Base-by-base conservation (phyloP, 2,888 invertebrate genomes). In the Asteroscopus sphinx region DNA sequence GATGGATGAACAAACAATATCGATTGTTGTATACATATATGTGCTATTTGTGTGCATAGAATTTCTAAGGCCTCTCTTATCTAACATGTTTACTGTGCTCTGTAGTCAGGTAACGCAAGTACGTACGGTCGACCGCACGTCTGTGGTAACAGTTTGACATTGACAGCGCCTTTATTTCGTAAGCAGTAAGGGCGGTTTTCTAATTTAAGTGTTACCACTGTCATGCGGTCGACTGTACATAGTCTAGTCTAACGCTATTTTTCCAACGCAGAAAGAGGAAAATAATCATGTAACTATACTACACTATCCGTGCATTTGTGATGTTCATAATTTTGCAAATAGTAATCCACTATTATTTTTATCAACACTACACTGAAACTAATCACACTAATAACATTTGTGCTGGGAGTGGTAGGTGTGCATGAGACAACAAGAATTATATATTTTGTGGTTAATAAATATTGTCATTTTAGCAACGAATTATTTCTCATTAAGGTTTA, bases 41-140 rank as follows among this genome's bases (percentile, higher is more conserved):
- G n/a, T 32, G 7, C 12, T 9, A 3, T 11, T 30, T 30, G 30
- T 2, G 1, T 13, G 7, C 12, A 32, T 12, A 32, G n/a, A 3
- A 30, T 21, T 32, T 32, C 12, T 32, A 32, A 28, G 25, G 49
- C 44, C 26, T 48, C 53, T 66, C 26, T 66, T 70, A 70, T 66
- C 55, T 54, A 30, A 28, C 26, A 11, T 46, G 60, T 56, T 58
- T 47, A 57, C 28, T 13, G 37, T 32, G 36, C 21, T 42, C 12
- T 36, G 16, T 28, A 3, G 32, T 11, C 15, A 69, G 4, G 46
- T n/a, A n/a, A n/a, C n/a, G n/a, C n/a, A n/a, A n/a, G n/a, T n/a
- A n/a, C n/a, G n/a, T n/a, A n/a, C n/a, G n/a, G n/a, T n/a, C n/a
- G n/a, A n/a, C n/a, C n/a, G n/a, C n/a, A n/a, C n/a, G n/a, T n/a